Evolutionary conservation across 2,797 vertebrate species (phyloP), one percentile per base, ranked within the genome.

Genomic region (Labeo calbasu): DNA sequence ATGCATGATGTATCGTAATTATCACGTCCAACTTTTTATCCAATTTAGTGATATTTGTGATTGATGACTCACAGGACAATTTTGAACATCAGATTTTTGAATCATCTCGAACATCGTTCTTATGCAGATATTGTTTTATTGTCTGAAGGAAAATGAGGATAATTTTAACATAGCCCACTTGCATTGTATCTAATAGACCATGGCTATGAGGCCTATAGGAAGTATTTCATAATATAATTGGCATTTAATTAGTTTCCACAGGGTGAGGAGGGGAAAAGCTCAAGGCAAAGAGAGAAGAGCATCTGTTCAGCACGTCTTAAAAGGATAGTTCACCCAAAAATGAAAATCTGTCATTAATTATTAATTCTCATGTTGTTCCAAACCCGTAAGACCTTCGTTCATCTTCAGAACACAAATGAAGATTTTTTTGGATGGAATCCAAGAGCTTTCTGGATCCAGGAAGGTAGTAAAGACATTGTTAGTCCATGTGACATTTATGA

Each of bases 201-300:
- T 86, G 86, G 90, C 87, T 91, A 88, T 90, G 81, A 86, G 89
- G 89, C 87, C 87, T 86, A 85, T 68, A 85, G 90, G 93, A 91
- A 88, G 83, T 85, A 82, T 87, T 88, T 90, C 87, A 92, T 91
- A 79, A 87, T 91, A 88, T 93, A 93, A 94, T 94, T 92, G 91
- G 86, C 86, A 92, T 91, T 94, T 93, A 93, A 93, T 94, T 92
- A 90, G 90, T 93, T 93, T 90, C 87, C 72, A 53, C 21, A 32
- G 87, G 69, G 80, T 83, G 92, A 90, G 92, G 91, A 92, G 84
- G 69, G 85, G n/a, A 23, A 59, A 17, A 66, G 77, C 48, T 63
- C 13, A 71, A 46, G 43, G 21, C 12, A 8, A 53, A 19, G 50
- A 55, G 12, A 70, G 17, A 36, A 48, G 21, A 19, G 12, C n/a